Conservation (phyloP, 2,888 invertebrate genomes). For the Mystacides longicornis region DNA sequence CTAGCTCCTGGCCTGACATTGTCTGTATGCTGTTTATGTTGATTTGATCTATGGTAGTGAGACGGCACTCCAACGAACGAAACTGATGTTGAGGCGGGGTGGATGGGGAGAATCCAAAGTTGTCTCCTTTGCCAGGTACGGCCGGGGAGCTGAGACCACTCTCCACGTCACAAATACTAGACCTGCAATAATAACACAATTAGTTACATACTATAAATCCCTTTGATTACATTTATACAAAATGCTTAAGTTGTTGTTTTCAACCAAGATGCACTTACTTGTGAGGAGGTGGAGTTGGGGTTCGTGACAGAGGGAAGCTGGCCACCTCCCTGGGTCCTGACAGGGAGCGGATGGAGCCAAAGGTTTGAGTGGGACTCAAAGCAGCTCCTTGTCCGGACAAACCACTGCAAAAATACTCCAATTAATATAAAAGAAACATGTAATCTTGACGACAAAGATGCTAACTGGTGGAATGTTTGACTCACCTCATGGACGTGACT, state of each 20-base stretch:
- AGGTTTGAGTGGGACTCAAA: constrained; percentile 65
- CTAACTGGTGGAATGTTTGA: no score
- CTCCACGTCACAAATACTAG: constrained; percentile 23
- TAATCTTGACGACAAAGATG: no score
- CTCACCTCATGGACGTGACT: constrained; percentile 64
- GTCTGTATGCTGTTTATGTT: not conserved
- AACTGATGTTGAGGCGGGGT: constrained; percentile 42
- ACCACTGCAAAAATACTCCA: constrained; percentile 45
- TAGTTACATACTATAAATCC: no score
- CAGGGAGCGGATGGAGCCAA: constrained; percentile 66
- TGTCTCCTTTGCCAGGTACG: constrained; percentile 38
- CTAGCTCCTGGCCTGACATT: constrained; percentile 12
- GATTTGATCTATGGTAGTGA: constrained; percentile 44
- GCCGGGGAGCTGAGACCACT: constrained; percentile 23
- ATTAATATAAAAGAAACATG: not conserved
- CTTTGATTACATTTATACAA: not conserved
- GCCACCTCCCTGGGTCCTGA: constrained; percentile 67
- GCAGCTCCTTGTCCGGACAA: constrained; percentile 60
- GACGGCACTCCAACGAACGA: constrained; percentile 44
- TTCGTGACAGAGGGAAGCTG: constrained; percentile 68
- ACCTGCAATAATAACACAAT: constrained; percentile 14
- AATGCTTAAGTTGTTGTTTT: not conserved
- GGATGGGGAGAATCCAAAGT: constrained; percentile 42
- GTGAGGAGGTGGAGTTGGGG: constrained; percentile 62
- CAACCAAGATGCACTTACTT: constrained; percentile 27